These are phyloP conservation scores for Tuta absoluta DNA, from an alignment of 2,888 invertebrate genomes.

Conservation along the genomic window DNA sequence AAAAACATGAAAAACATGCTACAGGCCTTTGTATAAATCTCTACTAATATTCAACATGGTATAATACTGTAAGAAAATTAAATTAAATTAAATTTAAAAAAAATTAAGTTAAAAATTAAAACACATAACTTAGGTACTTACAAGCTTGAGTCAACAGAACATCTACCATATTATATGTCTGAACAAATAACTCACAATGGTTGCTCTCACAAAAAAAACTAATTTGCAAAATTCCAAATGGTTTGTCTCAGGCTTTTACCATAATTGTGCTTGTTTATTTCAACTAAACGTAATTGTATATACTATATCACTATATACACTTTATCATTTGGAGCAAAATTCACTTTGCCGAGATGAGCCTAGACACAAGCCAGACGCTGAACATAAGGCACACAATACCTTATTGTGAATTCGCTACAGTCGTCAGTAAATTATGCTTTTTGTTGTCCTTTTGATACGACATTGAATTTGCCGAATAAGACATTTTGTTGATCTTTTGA, in stretches of 20 bases:
- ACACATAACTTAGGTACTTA: too few species aligned
- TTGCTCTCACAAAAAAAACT: not conserved
- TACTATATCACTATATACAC: not conserved
- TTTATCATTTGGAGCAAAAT: slow-evolving; percentile 6
- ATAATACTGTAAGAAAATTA: too few species aligned
- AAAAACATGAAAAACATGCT: too few species aligned
- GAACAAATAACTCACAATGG: not conserved
- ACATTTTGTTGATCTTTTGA: too few species aligned
- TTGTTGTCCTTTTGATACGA: too few species aligned
- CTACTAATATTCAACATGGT: too few species aligned
- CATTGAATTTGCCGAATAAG: too few species aligned
- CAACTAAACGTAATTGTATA: not conserved
- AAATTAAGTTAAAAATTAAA: too few species aligned
- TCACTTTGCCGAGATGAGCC: not conserved
- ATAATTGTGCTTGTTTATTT: slow-evolving; percentile 1
- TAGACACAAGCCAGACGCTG: not conserved
- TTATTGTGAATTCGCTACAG: not conserved
- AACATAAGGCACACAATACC: not conserved
- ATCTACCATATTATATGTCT: not conserved
- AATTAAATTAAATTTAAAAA: too few species aligned
- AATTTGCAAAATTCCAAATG: not conserved
- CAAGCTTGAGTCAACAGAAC: too few species aligned
- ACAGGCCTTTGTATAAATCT: too few species aligned
- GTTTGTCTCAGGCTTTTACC: not conserved
- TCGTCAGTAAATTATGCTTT: too few species aligned